Percentiles rank a stretch among this genome's conserved stretches.
These are phyloP conservation scores for Coecobrya sp. DNA, from an alignment of 2,888 invertebrate genomes.

Conservation along the genomic window DNA sequence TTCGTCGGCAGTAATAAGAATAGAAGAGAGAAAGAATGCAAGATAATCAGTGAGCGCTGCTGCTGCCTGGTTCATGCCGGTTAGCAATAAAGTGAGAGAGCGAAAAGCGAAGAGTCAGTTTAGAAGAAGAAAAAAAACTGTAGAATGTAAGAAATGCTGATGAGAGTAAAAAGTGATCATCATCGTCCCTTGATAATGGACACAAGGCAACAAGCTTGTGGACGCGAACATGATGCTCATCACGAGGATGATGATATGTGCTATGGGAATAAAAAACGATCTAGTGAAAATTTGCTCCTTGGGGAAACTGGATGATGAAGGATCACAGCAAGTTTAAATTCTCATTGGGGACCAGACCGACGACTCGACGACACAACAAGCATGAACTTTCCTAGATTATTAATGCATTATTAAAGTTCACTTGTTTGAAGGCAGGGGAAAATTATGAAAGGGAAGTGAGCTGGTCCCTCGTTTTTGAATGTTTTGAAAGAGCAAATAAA, in stretches of 20 bases:
- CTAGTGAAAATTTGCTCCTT: neutral
- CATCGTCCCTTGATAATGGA: neutral
- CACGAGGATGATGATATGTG: too few relatives aligned
- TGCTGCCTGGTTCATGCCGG: neutral
- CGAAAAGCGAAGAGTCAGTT: neutral
- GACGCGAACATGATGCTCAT: neutral
- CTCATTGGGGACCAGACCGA: neutral
- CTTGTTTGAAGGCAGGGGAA: too few relatives aligned
- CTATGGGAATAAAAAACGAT: too few relatives aligned
- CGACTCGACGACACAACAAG: neutral
- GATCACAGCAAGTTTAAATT: neutral
- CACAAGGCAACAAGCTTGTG: neutral
- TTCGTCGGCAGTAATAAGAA: neutral
- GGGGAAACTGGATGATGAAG: neutral
- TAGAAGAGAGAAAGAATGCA: constrained; percentile 27
- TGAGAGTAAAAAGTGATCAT: neutral
- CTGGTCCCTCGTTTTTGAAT: too few relatives aligned
- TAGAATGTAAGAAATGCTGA: neutral
- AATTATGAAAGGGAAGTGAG: too few relatives aligned
- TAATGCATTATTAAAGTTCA: too few relatives aligned
- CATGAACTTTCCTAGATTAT: too few relatives aligned
- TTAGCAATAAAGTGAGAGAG: neutral
- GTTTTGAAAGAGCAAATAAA: too few relatives aligned
- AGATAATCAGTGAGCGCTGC: constrained; percentile 52
- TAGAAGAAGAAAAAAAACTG: neutral